These are phyloP conservation scores for Thereva nobilitata DNA, from an alignment of 2,888 invertebrate species.

Conservation along the genomic window DNA sequence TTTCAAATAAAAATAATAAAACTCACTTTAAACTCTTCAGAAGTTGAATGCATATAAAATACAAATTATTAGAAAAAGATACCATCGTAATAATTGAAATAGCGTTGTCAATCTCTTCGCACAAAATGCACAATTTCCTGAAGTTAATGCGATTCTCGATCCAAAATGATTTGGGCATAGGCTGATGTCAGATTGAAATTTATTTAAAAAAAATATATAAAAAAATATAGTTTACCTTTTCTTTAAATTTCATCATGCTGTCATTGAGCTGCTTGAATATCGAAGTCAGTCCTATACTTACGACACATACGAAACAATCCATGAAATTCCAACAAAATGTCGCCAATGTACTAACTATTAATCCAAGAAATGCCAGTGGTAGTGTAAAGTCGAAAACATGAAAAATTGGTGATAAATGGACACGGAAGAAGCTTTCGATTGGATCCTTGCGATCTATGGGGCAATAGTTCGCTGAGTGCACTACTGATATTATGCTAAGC, in stretches of 20 bases:
- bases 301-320: constrained; percentile 73
- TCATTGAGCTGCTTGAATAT: constrained; percentile 68
- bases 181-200: background rate
- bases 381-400: too few species aligned
- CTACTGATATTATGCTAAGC: constrained; percentile 36
- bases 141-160: constrained; percentile 61
- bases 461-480: constrained; percentile 46
- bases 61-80: constrained; percentile 63
- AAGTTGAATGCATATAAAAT: constrained; percentile 64
- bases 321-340: constrained; percentile 76
- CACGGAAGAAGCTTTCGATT: too few species aligned
- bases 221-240: constrained; percentile 56
- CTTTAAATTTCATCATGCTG: constrained; percentile 58
- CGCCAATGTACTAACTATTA: constrained; percentile 61
- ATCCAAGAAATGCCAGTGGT: background rate
- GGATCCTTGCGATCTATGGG: too few species aligned
- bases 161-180: constrained; percentile 57
- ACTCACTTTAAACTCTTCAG: constrained; percentile 58
- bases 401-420: too few species aligned
- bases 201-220: background rate
- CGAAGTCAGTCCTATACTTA: constrained; percentile 69
- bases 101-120: constrained; percentile 60
- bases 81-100: constrained; percentile 61
- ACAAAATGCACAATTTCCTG: constrained; percentile 60
- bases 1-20: constrained; percentile 2